Percentiles rank a stretch among this genome's conserved stretches.
phyloP scores from a whole-genome alignment of 2,113 vertebrate species.

The Trichechus manatus region DNA sequence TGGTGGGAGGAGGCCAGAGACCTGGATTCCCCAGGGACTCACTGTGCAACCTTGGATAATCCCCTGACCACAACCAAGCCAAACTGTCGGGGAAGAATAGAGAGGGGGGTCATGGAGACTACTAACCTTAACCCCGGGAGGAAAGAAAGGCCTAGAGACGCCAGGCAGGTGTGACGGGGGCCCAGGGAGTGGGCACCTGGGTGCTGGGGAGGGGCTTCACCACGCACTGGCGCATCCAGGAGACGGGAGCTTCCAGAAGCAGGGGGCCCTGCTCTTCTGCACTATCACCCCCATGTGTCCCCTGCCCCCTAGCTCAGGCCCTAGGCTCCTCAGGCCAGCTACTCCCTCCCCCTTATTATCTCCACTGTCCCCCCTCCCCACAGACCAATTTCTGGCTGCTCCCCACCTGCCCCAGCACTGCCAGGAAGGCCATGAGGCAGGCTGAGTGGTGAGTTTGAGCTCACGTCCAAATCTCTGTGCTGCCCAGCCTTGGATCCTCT shows the following conservation, averaged over 20 bases:
- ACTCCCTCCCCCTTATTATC: rapidly evolving
- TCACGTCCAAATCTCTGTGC: no score
- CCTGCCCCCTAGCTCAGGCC: no score
- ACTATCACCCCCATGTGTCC: background rate
- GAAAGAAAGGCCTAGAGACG: no score
- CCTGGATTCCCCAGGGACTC: background rate
- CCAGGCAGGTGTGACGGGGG: background rate
- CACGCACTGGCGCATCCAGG: background rate
- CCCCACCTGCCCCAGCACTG: background rate
- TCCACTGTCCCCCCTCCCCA: background rate
- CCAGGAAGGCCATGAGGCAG: background rate
- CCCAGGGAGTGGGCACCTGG: background rate
- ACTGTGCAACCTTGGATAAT: background rate
- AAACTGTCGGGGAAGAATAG: background rate
- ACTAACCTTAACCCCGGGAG: no score
- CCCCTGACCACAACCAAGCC: background rate
- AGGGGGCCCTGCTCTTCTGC: background rate
- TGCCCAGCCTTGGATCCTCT: no score
- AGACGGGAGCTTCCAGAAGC: background rate
- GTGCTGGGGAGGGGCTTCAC: no score
- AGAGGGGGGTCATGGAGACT: background rate
- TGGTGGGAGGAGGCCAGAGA: background rate
- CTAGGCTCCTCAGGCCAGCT: rapidly evolving
- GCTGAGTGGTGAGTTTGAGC: background rate
- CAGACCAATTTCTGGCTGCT: background rate